Evolutionary conservation across 2,888 invertebrate genomes (phyloP).

Genomic region (Leucoma salicis): DNA sequence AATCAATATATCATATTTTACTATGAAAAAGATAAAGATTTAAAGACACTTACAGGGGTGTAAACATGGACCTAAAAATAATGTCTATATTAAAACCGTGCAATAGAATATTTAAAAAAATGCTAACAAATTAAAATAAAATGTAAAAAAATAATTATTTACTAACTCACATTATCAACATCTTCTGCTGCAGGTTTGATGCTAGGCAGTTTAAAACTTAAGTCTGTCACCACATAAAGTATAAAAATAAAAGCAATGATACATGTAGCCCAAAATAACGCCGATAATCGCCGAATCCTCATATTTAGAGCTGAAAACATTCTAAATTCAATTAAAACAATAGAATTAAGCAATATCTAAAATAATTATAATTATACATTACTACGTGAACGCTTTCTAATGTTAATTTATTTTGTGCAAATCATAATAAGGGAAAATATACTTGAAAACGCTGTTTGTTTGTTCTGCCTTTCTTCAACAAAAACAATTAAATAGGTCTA

Average conservation of each 20-base stretch:
- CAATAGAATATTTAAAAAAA: neutral
- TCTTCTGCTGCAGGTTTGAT: conserved; percentile 80
- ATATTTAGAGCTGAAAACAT: conserved; percentile 49
- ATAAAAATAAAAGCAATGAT: conserved; percentile 84
- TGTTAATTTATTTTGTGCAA: too few relatives aligned
- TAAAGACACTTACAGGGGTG: neutral
- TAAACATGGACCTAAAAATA: neutral
- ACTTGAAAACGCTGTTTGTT: too few relatives aligned
- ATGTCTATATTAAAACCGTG: neutral
- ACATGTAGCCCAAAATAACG: conserved; percentile 83
- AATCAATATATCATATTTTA: too few relatives aligned
- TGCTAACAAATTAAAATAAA: neutral
- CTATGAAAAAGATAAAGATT: neutral
- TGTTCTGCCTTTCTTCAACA: too few relatives aligned
- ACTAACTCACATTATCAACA: conserved; percentile 82
- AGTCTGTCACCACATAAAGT: conserved; percentile 85
- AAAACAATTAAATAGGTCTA: too few relatives aligned
- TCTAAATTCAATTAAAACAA: neutral
- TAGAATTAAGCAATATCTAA: neutral
- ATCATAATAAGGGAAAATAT: too few relatives aligned
- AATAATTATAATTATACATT: neutral
- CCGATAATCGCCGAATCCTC: conserved; percentile 81
- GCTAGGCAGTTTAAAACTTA: conserved; percentile 82
- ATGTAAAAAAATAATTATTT: neutral
- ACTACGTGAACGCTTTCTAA: neutral